Evolutionary conservation across 2,797 vertebrate genomes (phyloP), one percentile per base, ranked within the genome.

Genomic region (Huso huso): DNA sequence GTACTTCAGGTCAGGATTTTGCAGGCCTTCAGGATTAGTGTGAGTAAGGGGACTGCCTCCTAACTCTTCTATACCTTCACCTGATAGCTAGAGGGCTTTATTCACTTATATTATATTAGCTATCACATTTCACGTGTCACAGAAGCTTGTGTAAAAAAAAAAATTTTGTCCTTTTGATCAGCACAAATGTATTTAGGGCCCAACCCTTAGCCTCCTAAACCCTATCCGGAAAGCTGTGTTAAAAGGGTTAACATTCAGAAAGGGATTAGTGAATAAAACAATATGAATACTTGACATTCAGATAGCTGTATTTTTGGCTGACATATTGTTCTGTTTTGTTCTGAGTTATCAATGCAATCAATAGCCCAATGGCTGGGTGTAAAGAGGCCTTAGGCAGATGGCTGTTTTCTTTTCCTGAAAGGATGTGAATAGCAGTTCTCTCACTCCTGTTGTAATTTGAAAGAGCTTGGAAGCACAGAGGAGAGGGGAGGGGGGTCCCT

Each of bases 311-410:
- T 12, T 64, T 62, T n/a, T 64, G 68, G 55, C 70, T 73, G 52
- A 65, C 59, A 68, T 48, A 65, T 73, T 74, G 64, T 71, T 15
- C 11, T 65, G 73, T 69, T 73, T 70, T 64, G 70, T 70, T 61
- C 62, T 61, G 66, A 61, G 62, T 65, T 70, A 71, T 74, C 70
- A 63, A 49, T 68, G 66, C 48, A 53, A 63, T 76, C 68, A 77
- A 50, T 76, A 52, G 57, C 68, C 64, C 69, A 72, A 66, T 72
- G 71, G n/a, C 53, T 73, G 69, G 70, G 75, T 75, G 66, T 71
- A 69, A 65, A 61, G 61, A 75, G 63, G 49, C 70, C 68, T 74
- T 75, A 73, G 77, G 71, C 79, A 76, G 76, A 75, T 77, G 75
- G 71, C 63, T 70, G 64, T 63, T 65, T 59, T 74, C 57, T 66